Percentiles rank a stretch among this genome's conserved stretches.
Evolutionary conservation across 2,797 vertebrate species (phyloP).

Genomic region (Pipistrellus nathusii): DNA sequence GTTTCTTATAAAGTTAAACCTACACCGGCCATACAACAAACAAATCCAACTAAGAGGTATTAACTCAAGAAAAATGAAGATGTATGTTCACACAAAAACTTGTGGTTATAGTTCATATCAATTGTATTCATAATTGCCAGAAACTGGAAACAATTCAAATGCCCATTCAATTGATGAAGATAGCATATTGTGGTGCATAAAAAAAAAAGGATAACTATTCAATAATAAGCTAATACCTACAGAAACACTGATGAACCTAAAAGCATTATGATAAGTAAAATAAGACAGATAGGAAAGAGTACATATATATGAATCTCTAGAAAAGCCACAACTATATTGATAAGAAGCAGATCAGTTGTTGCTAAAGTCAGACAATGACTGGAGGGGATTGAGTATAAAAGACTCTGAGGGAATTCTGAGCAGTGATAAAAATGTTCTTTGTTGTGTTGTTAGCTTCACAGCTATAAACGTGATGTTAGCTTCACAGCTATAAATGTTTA

Average conservation of each 20-base stretch:
- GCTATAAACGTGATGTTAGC: background rate
- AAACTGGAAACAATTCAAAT: background rate
- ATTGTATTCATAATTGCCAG: background rate
- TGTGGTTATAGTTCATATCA: background rate
- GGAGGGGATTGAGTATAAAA: background rate
- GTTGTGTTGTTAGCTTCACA: background rate
- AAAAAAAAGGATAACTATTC: background rate
- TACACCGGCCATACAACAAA: background rate
- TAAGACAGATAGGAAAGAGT: background rate
- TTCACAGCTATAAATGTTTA: background rate
- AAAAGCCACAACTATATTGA: background rate
- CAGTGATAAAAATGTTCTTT: background rate
- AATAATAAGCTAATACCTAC: background rate
- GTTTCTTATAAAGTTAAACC: constrained; percentile 37
- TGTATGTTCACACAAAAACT: background rate
- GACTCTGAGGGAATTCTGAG: background rate
- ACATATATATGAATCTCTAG: background rate
- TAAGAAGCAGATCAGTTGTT: background rate
- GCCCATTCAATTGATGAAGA: background rate
- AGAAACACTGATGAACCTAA: background rate
- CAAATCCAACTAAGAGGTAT: background rate
- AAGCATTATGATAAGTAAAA: background rate
- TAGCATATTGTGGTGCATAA: background rate
- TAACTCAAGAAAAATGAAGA: constrained; percentile 12
- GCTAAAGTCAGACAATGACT: background rate